Percentiles rank a stretch among this genome's conserved stretches.
Evolutionary conservation across 1,140 invertebrate genomes (phyloP).

Genomic region (Augochlora pura): DNA sequence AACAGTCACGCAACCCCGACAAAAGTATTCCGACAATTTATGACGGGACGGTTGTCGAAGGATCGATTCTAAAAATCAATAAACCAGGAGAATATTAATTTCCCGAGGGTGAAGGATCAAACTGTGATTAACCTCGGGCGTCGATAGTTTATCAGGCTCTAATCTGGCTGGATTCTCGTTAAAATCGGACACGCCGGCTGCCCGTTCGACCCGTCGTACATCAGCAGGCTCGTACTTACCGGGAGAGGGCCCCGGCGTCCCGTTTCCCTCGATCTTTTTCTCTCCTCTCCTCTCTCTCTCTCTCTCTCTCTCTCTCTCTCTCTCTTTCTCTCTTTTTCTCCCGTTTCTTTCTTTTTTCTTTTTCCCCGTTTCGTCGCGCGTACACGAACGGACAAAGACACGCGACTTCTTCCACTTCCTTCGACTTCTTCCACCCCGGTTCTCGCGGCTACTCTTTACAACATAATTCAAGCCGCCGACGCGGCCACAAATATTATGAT

Average conservation of each 20-base stretch:
- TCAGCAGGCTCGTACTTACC: conserved; percentile 46
- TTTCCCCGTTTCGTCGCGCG: neutral
- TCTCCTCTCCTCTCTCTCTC: neutral
- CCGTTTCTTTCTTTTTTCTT: neutral
- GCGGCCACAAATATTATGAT: conserved; percentile 74
- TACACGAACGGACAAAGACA: conserved; percentile 2
- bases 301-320: neutral
- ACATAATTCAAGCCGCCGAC: conserved; percentile 71
- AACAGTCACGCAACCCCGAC: too few species aligned
- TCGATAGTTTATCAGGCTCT: conserved; percentile 49
- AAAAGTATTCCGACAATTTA: too few species aligned
- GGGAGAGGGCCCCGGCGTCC: neutral
- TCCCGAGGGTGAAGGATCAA: neutral
- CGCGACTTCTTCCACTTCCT: conserved; percentile 26
- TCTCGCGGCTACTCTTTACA: conserved; percentile 60
- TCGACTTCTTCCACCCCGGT: conserved; percentile 2
- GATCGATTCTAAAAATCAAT: neutral
- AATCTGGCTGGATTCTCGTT: conserved; percentile 58
- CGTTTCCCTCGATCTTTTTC: neutral
- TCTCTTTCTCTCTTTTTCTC: neutral
- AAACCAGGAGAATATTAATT: conserved; percentile 12
- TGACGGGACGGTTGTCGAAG: too few species aligned
- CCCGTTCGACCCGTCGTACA: conserved; percentile 45
- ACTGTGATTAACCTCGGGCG: conserved; percentile 20
- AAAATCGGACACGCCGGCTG: conserved; percentile 48